Evolutionary conservation across 2,797 vertebrate genomes (phyloP), one percentile per base, ranked within the genome.

Genomic region (Antrozous pallidus): DNA sequence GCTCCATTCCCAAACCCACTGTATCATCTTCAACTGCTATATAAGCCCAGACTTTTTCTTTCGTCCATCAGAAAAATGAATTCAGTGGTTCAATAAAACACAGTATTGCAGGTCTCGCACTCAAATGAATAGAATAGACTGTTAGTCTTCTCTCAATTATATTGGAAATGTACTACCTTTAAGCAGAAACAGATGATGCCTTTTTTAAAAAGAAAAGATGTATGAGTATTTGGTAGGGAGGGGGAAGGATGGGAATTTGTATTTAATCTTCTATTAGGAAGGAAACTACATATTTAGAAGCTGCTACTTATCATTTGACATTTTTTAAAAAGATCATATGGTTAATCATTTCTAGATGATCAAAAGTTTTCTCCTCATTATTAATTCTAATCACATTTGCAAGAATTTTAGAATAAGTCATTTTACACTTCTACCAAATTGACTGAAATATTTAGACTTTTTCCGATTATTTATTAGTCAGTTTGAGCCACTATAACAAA

Each of bases 341-440:
- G 4, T 49, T 74, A 75, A 89, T 88, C 4, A 94, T 88, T 86
- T 93, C 56, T 49, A 70, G 31, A 31, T 49, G 16, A 49, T 70
- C 45, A 33, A 77, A 58, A 56, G 14, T 83, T 71, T 82, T 79
- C 56, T 81, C 58, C 4, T 49, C 16, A 40, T 10, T 65, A 42
- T 70, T 81, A 87, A 82, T 81, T 88, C 9, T 38, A 77, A 38
- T 75, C 47, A 73, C 28, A 42, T 70, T 84, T 65, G 17, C 28
- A 80, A 93, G 18, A 9, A 79, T 36, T 85, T 85, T 83, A 3
- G 17, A 89, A 70, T 80, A 74, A 83, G 79, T 79, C 28, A 81
- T 20, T 40, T 75, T 82, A 33, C 9, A 63, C 28, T 56, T 70
- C 40, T 67, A 89, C 11, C 12, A 56, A 69, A 54, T 61, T 63